Percentiles rank a stretch among this genome's conserved stretches.
phyloP scores from a whole-genome alignment of 2,797 vertebrate genomes.

The Eulemur rubriventer region DNA sequence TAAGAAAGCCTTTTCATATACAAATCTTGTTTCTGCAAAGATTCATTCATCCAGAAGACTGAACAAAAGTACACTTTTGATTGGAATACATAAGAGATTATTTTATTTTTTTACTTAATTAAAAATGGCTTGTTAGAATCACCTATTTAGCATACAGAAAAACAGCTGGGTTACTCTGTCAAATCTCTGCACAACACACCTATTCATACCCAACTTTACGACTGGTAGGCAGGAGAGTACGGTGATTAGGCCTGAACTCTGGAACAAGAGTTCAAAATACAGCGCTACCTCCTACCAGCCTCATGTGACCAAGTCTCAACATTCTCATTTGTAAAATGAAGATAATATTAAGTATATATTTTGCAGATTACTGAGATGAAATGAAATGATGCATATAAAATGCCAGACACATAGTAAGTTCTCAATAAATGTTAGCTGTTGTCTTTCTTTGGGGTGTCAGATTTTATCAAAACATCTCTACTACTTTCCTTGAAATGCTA shows the following conservation, averaged over 20 bases:
- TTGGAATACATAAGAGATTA: slow-evolving; percentile 26
- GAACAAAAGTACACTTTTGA: slow-evolving; percentile 32
- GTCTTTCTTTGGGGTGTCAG: neutral
- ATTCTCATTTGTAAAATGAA: neutral
- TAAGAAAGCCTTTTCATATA: neutral
- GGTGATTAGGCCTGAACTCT: neutral
- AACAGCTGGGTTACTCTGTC: neutral
- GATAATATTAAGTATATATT: neutral
- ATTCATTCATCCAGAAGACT: slow-evolving; percentile 44
- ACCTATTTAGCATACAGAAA: neutral
- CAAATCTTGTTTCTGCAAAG: neutral
- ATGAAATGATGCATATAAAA: neutral
- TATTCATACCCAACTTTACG: neutral
- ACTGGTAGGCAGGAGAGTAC: neutral
- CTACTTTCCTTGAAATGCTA: neutral
- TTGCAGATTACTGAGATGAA: neutral
- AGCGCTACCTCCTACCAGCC: neutral
- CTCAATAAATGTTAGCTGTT: neutral
- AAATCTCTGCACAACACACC: neutral
- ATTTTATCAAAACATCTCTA: slow-evolving; percentile 42
- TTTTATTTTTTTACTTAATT: slow-evolving; percentile 12
- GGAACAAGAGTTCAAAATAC: neutral
- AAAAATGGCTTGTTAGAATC: slow-evolving; percentile 37
- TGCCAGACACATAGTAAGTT: neutral
- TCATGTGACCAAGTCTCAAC: neutral